Evolutionary conservation across 2,888 invertebrate species (phyloP).

Genomic region (Trachelus tabidus): DNA sequence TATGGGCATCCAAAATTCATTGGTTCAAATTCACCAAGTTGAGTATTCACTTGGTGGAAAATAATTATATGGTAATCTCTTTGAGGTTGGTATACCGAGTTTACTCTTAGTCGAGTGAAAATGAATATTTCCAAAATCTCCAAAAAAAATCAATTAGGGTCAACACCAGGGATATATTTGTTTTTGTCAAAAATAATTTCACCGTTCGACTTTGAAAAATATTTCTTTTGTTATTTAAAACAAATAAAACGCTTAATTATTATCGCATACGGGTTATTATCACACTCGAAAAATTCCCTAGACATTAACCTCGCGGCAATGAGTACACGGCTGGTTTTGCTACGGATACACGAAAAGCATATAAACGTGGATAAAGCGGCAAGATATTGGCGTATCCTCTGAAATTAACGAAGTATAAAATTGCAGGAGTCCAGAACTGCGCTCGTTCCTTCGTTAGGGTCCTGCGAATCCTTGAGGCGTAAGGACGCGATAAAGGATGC

Average conservation of each 20-base stretch:
- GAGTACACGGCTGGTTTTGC: neutral
- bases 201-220: neutral
- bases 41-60: neutral
- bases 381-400: neutral
- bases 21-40: neutral
- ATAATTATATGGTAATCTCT: neutral
- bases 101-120: neutral
- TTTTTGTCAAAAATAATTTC: neutral
- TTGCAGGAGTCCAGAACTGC: neutral
- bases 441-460: neutral
- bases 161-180: neutral
- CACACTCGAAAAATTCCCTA: neutral
- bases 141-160: neutral
- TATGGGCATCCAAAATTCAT: neutral
- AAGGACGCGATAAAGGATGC: neutral
- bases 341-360: neutral
- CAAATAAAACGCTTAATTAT: neutral
- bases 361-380: neutral
- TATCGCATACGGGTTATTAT: neutral
- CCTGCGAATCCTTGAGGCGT: neutral
- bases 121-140: neutral
- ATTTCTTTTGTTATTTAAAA: neutral
- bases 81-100: neutral
- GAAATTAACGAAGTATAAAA: neutral
- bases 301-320: neutral